A percentile compares a stretch with the other conserved stretches of the same genome.
Evolutionary conservation across 2,888 invertebrate genomes (phyloP).

Genomic region (Cerastis rubricosa): DNA sequence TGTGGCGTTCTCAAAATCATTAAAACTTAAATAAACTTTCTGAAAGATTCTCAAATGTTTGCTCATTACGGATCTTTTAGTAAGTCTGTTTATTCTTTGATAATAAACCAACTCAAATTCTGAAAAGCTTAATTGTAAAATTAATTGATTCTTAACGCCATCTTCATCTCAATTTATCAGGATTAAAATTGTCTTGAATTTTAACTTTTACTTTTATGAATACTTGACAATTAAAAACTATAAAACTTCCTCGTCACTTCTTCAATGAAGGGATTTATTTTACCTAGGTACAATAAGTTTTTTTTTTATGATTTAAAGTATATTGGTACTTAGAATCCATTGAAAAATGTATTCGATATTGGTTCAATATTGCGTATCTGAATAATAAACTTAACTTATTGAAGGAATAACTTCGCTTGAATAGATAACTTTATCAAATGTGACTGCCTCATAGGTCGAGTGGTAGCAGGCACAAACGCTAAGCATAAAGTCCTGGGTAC

Average conservation of each 20-base stretch:
- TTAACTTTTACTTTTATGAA: background rate
- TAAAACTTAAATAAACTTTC: background rate
- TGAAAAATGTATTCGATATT: background rate
- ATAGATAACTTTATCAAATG: background rate
- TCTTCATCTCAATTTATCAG: background rate
- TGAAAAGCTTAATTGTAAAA: background rate
- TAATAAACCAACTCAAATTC: background rate
- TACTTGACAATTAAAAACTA: background rate
- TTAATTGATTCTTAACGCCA: background rate
- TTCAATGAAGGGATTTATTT: background rate
- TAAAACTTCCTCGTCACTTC: background rate
- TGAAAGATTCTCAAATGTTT: background rate
- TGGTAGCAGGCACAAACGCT: too few relatives aligned
- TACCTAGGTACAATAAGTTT: background rate
- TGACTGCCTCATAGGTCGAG: too few relatives aligned
- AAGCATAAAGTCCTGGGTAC: too few relatives aligned
- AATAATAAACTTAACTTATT: background rate
- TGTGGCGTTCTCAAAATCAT: background rate
- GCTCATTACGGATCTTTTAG: background rate
- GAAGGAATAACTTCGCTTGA: background rate
- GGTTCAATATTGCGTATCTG: background rate
- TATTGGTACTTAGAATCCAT: background rate
- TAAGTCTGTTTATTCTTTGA: background rate
- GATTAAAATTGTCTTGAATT: background rate
- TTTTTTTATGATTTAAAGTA: background rate